Evolutionary conservation across 2,888 invertebrate species (phyloP), one percentile per base, ranked within the genome.

Genomic region (Norana najaformis): DNA sequence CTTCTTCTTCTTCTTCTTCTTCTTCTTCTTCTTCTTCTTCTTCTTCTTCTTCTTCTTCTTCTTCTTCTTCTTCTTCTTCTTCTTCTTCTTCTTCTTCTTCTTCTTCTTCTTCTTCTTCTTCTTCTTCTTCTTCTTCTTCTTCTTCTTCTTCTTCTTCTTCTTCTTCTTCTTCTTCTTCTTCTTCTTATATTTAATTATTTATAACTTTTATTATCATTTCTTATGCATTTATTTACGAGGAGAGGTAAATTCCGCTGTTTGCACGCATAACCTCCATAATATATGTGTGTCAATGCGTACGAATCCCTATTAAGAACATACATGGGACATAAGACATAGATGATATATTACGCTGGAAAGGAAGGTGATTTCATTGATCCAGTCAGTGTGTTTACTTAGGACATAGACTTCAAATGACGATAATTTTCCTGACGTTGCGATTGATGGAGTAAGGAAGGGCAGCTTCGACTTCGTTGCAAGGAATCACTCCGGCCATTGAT

Each of bases 71-170:
- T n/a, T 82, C 88, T 13, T 88, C 36, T 30, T 89, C 69, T 18
- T 90, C 36, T 38, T 83, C n/a, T 41, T 41, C 47, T 53, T 88
- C 47, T 34, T 41, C 34, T 18, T 83, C n/a, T 1, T 88, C 20
- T 14, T 89, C 90, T 34, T 37, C 89, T 20, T 90, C 37, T 30
- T 90, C n/a, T 16, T 41, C 2, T 83, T 89, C 90, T 41, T 37
- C 83, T 83, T 89, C 89, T 89, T 89, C 90, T 35, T 41, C 53
- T 89, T 36, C 89, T 83, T 41, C 82, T 11, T 69, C 69, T 83
- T 83, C 35, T 4, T 83, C 83, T 83, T 83, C 83, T 8, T 83
- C 83, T 18, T 83, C 83, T 1, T 83, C 4, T 16, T 14, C 35
- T 36, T 35, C 35, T 35, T n/a, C 20, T 83, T 83, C 83, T 83